Evolutionary conservation across 2,888 invertebrate species (phyloP).

Genomic region (Eugnorisma glareosa): DNA sequence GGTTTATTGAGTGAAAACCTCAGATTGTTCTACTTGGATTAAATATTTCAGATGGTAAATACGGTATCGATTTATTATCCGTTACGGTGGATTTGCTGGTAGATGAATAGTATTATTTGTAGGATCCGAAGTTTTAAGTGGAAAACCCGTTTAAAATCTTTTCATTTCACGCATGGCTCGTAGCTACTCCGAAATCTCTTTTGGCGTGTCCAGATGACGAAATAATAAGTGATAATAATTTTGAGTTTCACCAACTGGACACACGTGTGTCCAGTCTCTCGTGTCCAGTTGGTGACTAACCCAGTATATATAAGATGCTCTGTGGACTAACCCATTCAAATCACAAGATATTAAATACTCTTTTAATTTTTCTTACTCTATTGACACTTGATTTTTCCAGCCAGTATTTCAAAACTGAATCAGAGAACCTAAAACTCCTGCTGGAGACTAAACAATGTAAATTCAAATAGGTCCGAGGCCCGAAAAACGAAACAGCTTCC

Average conservation of each 20-base stretch:
- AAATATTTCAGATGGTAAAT: constrained; percentile 47
- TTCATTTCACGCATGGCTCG: constrained; percentile 1
- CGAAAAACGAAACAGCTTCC: constrained; percentile 66
- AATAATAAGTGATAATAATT: too few relatives aligned
- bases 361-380: background rate
- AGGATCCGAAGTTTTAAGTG: background rate
- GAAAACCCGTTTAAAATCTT: background rate
- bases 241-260: too few relatives aligned
- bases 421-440: constrained; percentile 16
- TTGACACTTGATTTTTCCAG: background rate
- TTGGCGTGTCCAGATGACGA: too few relatives aligned
- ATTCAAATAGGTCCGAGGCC: constrained; percentile 62
- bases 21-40: constrained; percentile 63
- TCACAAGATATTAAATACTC: background rate
- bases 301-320: too few relatives aligned
- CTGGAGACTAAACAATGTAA: constrained; percentile 49
- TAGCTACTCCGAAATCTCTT: background rate
- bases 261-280: too few relatives aligned
- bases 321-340: too few relatives aligned
- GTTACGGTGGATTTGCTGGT: background rate
- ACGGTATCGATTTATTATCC: constrained; percentile 29
- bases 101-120: background rate
- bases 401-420: background rate
- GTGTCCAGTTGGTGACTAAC: too few relatives aligned
- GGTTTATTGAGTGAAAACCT: constrained; percentile 66